These are phyloP conservation scores for Oreohelix idahoensis DNA, from an alignment of 1,140 invertebrate species.

Conservation along the genomic window DNA sequence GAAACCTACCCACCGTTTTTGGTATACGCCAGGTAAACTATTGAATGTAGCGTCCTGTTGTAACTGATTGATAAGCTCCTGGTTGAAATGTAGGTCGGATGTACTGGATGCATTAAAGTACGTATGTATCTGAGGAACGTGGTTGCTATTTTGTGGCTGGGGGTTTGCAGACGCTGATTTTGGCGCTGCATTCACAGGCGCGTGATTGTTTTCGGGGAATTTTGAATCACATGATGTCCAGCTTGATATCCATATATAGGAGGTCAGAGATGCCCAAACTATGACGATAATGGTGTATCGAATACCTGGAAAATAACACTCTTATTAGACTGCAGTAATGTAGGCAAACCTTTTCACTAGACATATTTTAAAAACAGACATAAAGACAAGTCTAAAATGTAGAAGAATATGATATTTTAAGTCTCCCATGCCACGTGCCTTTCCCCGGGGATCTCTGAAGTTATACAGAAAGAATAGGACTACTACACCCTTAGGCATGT, in stretches of 20 bases:
- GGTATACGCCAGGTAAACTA: not conserved
- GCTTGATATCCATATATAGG: not conserved
- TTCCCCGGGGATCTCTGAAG: too few species aligned
- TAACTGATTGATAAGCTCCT: not conserved
- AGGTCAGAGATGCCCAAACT: not conserved
- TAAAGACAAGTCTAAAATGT: too few species aligned
- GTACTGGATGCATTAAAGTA: not conserved
- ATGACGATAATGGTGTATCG: not conserved
- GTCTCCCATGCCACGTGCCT: too few species aligned
- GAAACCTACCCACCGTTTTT: conserved; percentile 3
- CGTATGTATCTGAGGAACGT: not conserved
- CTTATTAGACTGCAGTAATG: not conserved
- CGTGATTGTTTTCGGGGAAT: not conserved
- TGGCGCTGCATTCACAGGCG: not conserved
- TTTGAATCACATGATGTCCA: not conserved
- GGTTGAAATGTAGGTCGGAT: not conserved
- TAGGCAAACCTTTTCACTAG: not conserved
- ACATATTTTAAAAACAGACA: too few species aligned
- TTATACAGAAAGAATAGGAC: too few species aligned
- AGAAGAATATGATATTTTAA: too few species aligned
- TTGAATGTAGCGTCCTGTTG: not conserved
- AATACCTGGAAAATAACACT: not conserved
- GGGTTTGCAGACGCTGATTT: not conserved
- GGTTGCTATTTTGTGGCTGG: not conserved
- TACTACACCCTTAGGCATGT: too few species aligned